These are phyloP conservation scores for Dendrophyllia cribrosa DNA, from an alignment of 64 coral and sea anemone species.

Conservation along the genomic window DNA sequence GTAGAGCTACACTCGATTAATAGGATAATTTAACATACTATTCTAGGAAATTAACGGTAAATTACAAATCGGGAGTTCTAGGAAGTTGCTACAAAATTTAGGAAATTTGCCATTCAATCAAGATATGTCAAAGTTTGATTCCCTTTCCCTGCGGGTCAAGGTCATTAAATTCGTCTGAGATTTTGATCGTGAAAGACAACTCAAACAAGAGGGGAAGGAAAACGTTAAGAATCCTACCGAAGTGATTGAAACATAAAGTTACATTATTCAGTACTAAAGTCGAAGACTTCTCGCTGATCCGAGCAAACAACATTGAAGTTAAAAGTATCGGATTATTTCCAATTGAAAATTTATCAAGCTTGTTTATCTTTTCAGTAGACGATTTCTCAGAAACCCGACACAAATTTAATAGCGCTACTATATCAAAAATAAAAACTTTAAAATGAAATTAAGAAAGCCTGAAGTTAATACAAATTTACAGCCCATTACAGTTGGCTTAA, in stretches of 20 bases:
- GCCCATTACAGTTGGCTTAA: neutral
- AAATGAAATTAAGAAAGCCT: neutral
- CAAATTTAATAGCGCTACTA: neutral
- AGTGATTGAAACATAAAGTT: neutral
- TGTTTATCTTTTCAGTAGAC: neutral
- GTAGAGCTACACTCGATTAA: too few relatives aligned
- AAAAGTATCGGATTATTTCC: neutral
- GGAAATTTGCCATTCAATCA: too few relatives aligned
- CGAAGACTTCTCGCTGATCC: neutral
- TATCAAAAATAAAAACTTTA: neutral
- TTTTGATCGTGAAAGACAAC: too few relatives aligned
- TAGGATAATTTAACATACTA: too few relatives aligned
- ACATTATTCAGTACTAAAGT: too few relatives aligned
- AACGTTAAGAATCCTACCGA: neutral
- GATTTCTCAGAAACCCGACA: neutral
- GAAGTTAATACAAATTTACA: conserved; percentile 1
- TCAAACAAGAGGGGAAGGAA: neutral
- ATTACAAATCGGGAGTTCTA: too few relatives aligned
- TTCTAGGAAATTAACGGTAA: too few relatives aligned
- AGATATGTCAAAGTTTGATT: too few relatives aligned
- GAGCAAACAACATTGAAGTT: neutral
- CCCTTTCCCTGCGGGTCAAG: too few relatives aligned
- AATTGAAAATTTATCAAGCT: neutral
- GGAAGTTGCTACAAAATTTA: too few relatives aligned
- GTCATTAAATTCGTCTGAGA: too few relatives aligned